Evolutionary conservation across 2,888 invertebrate species (phyloP).

Genomic region (Netelia virgata): DNA sequence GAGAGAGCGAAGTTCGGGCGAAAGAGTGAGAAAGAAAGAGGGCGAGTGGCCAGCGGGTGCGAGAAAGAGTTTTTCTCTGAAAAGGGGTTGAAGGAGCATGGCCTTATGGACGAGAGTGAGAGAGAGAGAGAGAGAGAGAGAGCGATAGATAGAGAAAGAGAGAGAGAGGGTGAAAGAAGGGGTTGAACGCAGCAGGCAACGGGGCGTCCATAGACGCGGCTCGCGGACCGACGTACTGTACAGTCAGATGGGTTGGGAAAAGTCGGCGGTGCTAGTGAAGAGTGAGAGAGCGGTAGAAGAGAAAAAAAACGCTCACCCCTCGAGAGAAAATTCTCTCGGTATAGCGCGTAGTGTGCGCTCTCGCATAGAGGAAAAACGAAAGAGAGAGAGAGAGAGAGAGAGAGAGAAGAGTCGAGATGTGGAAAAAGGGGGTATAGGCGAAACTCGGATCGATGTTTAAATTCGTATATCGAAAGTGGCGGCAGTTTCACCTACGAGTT

Average conservation of each 20-base stretch:
- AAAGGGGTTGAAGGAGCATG: conserved; percentile 29
- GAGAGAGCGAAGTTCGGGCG: conserved; percentile 36
- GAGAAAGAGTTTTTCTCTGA: conserved; percentile 42
- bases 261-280: conserved; percentile 10
- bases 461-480: conserved; percentile 67
- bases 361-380: background rate
- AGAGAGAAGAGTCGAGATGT: conserved; percentile 56
- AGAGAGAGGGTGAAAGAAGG: background rate
- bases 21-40: conserved; percentile 11
- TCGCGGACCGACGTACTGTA: conserved; percentile 7
- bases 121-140: background rate
- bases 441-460: conserved; percentile 59
- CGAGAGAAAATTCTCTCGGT: conserved; percentile 22
- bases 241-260: conserved; percentile 1
- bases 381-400: conserved; percentile 29
- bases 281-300: conserved; percentile 22
- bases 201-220: conserved; percentile 37
- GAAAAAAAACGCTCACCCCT: conserved; percentile 51
- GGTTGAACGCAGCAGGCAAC: conserved; percentile 11
- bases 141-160: conserved; percentile 40
- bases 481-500: conserved; percentile 62
- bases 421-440: conserved; percentile 60
- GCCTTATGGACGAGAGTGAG: background rate
- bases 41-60: conserved; percentile 38
- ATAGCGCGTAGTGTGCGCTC: conserved; percentile 10